These are phyloP conservation scores for Hydractinia echinata DNA, from an alignment of 30 jellyfish, hydroid and myxozoan species.

Conservation along the genomic window DNA sequence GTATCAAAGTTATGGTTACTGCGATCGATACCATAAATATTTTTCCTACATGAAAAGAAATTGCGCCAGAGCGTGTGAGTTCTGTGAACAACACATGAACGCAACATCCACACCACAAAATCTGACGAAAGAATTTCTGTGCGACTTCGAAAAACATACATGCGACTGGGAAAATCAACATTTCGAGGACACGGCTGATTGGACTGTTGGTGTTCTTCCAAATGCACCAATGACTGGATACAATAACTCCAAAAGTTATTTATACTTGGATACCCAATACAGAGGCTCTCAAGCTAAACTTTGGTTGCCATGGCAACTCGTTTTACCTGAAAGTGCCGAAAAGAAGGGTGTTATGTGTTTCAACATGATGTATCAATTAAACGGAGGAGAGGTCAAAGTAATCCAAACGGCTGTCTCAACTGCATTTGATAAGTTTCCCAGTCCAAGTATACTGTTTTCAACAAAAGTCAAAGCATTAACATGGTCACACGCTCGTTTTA, in stretches of 20 bases:
- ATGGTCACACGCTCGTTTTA: slow-evolving; percentile 27
- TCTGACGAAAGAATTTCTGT: slow-evolving; percentile 35
- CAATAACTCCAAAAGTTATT: slow-evolving; percentile 56
- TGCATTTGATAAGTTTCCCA: neutral
- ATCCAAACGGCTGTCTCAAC: neutral
- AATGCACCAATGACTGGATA: slow-evolving; percentile 65
- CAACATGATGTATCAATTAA: slow-evolving; percentile 49
- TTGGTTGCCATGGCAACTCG: slow-evolving; percentile 73
- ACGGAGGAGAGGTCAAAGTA: slow-evolving; percentile 35
- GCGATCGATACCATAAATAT: slow-evolving; percentile 12
- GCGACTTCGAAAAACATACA: slow-evolving; percentile 59
- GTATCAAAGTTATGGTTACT: slow-evolving; percentile 14
- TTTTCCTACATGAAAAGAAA: slow-evolving; percentile 10
- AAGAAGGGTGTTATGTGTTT: slow-evolving; percentile 68
- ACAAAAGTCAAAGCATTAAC: neutral
- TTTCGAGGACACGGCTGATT: slow-evolving; percentile 71
- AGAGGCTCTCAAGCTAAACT: slow-evolving; percentile 52
- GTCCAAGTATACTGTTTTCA: slow-evolving; percentile 15
- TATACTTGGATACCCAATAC: slow-evolving; percentile 49
- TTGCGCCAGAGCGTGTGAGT: slow-evolving; percentile 11
- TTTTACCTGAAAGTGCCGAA: slow-evolving; percentile 33
- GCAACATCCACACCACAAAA: neutral
- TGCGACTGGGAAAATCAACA: slow-evolving; percentile 72
- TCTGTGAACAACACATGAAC: neutral
- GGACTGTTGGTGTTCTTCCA: slow-evolving; percentile 63